Evolutionary conservation across 2,888 invertebrate genomes (phyloP).

Genomic region (Celastrina argiolus): DNA sequence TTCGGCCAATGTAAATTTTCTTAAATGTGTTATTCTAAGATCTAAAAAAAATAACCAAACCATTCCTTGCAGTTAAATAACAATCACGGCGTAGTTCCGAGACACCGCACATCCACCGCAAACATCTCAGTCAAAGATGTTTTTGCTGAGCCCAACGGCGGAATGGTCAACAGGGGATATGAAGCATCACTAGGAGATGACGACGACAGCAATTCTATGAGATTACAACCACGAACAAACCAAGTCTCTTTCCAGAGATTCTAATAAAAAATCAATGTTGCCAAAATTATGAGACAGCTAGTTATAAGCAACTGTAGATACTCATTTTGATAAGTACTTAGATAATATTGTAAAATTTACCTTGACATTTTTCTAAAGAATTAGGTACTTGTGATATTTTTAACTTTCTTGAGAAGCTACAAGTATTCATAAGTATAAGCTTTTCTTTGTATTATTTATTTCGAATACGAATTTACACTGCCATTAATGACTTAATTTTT

Average conservation of each 20-base stretch:
- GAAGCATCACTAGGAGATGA: conserved; percentile 82
- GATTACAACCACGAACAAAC: conserved; percentile 82
- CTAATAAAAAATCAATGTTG: conserved; percentile 46
- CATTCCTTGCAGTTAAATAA: conserved; percentile 73
- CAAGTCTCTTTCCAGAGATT: conserved; percentile 77
- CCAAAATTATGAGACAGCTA: conserved; percentile 46
- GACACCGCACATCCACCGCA: conserved; percentile 86
- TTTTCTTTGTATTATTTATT: conserved; percentile 46
- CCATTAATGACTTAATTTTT: conserved; percentile 54
- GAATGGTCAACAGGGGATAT: conserved; percentile 86
- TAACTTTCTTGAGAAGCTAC: conserved; percentile 35
- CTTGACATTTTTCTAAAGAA: conserved; percentile 19
- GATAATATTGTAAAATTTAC: conserved; percentile 34
- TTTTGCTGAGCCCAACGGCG: conserved; percentile 82
- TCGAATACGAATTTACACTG: conserved; percentile 63
- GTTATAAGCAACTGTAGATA: conserved; percentile 47
- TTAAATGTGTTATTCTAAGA: no score
- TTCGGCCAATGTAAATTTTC: background rate
- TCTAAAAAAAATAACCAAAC: background rate
- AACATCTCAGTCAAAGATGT: conserved; percentile 89
- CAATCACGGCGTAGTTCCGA: conserved; percentile 79
- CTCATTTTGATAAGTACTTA: conserved; percentile 43
- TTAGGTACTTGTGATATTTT: conserved; percentile 58
- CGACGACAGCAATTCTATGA: conserved; percentile 84
- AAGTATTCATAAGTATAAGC: conserved; percentile 27